phyloP scores from a whole-genome alignment of 2,113 vertebrate species.

The Cephalophus harveyi region DNA sequence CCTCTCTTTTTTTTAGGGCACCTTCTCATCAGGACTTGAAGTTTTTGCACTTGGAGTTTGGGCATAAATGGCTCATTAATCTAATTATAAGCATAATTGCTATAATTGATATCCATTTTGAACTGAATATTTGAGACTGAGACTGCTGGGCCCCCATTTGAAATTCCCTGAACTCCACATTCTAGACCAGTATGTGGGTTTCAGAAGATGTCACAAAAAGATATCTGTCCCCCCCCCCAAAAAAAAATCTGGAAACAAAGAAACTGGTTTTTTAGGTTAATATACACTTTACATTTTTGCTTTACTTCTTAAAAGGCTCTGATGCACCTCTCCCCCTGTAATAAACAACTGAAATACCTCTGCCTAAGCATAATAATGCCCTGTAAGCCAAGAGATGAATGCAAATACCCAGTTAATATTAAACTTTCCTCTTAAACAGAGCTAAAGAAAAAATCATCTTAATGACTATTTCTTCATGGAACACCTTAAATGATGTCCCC shows the following conservation, averaged over 20 bases:
- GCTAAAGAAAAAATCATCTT: conserved; percentile 27
- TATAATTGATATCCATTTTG: conserved; percentile 85
- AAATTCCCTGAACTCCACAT: conserved; percentile 58
- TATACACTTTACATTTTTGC: conserved; percentile 67
- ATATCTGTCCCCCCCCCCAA: conserved; percentile 10
- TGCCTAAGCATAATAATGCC: conserved; percentile 28
- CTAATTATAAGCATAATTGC: conserved; percentile 85
- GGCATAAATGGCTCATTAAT: conserved; percentile 83
- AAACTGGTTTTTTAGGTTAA: conserved; percentile 67
- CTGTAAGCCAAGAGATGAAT: conserved; percentile 45
- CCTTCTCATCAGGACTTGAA: conserved; percentile 73
- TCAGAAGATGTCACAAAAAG: conserved; percentile 69
- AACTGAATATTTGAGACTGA: conserved; percentile 75
- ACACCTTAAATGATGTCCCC: not conserved
- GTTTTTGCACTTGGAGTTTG: conserved; percentile 81
- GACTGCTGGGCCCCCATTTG: conserved; percentile 70
- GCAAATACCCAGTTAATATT: conserved; percentile 54
- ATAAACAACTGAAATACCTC: conserved; percentile 61
- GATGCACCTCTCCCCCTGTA: conserved; percentile 5
- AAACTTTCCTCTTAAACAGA: conserved; percentile 69
- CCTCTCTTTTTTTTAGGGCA: conserved; percentile 67
- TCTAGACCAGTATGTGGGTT: conserved; percentile 57
- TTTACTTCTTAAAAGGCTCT: conserved; percentile 65
- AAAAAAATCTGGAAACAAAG: conserved; percentile 77
- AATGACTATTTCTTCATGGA: conserved; percentile 45